Percentiles rank a stretch among this genome's conserved stretches.
These are phyloP conservation scores for Macquaria australasica DNA, from an alignment of 2,113 vertebrate genomes.

Conservation along the genomic window DNA sequence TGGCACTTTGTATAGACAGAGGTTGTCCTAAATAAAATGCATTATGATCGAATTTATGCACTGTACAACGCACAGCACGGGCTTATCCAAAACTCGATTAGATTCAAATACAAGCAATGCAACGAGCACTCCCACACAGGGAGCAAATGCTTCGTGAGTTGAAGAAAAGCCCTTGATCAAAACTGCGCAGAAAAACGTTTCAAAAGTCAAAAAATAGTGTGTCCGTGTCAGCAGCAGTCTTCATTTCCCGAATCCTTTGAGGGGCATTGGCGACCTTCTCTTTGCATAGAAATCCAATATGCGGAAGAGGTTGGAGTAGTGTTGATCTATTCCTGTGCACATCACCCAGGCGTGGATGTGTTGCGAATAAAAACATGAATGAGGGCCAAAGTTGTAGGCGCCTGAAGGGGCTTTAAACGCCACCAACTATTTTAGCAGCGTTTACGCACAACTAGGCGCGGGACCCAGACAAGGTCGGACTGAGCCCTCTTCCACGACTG, in stretches of 20 bases:
- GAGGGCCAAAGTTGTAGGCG: conserved; percentile 57
- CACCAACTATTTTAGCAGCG: conserved; percentile 62
- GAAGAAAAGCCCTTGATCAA: conserved; percentile 9
- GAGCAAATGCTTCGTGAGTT: conserved; percentile 28
- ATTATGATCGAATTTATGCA: conserved; percentile 48
- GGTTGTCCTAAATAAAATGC: conserved; percentile 62
- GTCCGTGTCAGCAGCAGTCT: conserved; percentile 51
- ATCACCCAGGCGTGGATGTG: conserved; percentile 53
- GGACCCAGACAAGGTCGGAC: conserved; percentile 75
- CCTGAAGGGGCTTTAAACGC: conserved; percentile 39
- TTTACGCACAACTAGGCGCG: conserved; percentile 59
- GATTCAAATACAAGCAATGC: conserved; percentile 24
- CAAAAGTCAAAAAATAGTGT: conserved; percentile 43
- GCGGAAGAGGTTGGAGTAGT: conserved; percentile 81
- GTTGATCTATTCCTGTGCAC: conserved; percentile 59
- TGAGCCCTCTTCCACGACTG: conserved; percentile 61
- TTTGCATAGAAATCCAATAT: conserved; percentile 77
- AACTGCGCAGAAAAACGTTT: conserved; percentile 38
- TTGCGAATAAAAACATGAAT: conserved; percentile 60
- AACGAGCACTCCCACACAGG: conserved; percentile 35
- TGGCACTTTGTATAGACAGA: conserved; percentile 58
- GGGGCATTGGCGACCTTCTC: conserved; percentile 66
- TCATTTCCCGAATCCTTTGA: conserved; percentile 69
- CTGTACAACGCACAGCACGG: conserved; percentile 34
- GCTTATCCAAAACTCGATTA: conserved; percentile 39